Evolutionary conservation across 2,797 vertebrate genomes (phyloP).

Genomic region (Tokudaia tokunoshimensis): DNA sequence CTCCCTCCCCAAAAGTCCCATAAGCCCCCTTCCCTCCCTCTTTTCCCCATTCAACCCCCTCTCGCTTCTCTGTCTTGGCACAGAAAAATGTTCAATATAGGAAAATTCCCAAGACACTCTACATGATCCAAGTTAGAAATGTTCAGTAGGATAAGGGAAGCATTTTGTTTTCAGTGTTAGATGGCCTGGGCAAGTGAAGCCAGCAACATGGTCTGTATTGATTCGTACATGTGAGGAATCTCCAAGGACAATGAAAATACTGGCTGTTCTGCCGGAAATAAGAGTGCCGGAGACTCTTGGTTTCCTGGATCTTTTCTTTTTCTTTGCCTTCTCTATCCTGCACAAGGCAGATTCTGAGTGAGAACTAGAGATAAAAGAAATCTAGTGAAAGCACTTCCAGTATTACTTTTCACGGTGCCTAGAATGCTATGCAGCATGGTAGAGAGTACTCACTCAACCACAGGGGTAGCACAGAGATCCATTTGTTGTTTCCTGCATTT

Average conservation of each 20-base stretch:
- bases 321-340: background rate
- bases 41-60: too few relatives aligned
- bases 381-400: background rate
- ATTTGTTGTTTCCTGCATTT: background rate
- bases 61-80: too few relatives aligned
- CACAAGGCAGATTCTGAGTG: background rate
- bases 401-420: background rate
- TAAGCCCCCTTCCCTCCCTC: too few relatives aligned
- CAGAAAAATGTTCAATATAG: background rate
- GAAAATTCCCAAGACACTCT: constrained; percentile 41
- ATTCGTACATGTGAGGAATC: background rate
- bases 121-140: background rate
- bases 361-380: background rate
- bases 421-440: background rate
- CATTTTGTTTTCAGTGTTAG: background rate
- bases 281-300: background rate
- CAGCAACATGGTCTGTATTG: background rate
- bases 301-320: background rate
- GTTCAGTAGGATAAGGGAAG: background rate
- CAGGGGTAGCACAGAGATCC: background rate
- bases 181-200: background rate
- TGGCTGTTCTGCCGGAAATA: background rate
- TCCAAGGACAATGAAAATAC: background rate
- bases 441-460: background rate
- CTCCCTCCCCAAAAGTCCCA: too few relatives aligned